These are phyloP conservation scores for Oriolus oriolus DNA, from an alignment of 2,113 vertebrate genomes.

Conservation along the genomic window DNA sequence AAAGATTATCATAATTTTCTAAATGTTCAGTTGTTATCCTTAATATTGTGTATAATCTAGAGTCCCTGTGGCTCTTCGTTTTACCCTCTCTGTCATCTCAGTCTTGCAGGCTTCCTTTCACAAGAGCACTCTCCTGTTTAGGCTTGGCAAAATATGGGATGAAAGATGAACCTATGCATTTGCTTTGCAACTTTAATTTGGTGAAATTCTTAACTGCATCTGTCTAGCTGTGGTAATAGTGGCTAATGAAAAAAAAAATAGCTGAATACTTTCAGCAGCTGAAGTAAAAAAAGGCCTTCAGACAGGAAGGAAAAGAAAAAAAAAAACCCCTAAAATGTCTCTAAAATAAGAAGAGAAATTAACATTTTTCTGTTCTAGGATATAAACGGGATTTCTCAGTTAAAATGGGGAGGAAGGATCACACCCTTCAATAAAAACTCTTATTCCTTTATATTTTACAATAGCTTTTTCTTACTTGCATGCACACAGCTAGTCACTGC, in stretches of 20 bases:
- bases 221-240: background rate
- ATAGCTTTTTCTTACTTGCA: background rate
- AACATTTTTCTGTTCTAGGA: background rate
- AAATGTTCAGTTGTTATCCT: background rate
- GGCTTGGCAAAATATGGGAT: background rate
- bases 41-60: background rate
- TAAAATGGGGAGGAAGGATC: background rate
- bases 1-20: background rate
- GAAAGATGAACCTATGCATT: background rate
- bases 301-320: background rate
- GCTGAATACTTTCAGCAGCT: background rate
- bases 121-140: background rate
- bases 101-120: background rate
- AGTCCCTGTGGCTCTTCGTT: background rate
- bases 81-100: background rate
- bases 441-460: background rate
- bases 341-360: background rate
- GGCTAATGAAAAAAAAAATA: background rate
- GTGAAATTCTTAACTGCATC: background rate
- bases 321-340: accelerated
- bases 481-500: background rate
- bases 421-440: background rate
- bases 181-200: background rate
- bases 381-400: background rate
- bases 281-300: background rate